Evolutionary conservation across 2,888 invertebrate species (phyloP).

Genomic region (Lochmaea capreae): DNA sequence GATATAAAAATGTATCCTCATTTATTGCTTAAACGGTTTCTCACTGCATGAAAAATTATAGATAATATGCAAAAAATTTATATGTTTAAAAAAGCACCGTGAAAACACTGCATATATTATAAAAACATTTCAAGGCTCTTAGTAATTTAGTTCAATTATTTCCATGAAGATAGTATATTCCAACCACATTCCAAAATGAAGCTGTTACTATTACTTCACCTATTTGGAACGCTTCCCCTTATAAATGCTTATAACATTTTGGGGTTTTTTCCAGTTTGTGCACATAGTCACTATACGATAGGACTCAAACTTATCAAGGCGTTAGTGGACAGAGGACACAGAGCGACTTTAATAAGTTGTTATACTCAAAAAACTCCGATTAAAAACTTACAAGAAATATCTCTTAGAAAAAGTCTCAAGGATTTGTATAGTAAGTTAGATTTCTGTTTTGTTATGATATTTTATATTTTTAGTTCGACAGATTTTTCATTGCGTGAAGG

Average conservation of each 20-base stretch:
- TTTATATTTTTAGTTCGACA: too few species aligned
- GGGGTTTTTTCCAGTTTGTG: conserved; percentile 53
- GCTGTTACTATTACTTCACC: not conserved
- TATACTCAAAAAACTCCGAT: conserved; percentile 61
- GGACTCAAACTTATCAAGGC: conserved; percentile 53
- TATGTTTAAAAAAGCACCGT: too few species aligned
- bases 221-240: not conserved
- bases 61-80: too few species aligned
- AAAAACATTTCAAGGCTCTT: too few species aligned
- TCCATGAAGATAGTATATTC: too few species aligned
- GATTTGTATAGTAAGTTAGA: conserved; percentile 40
- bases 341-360: conserved; percentile 60
- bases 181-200: not conserved
- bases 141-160: too few species aligned
- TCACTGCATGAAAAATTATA: too few species aligned
- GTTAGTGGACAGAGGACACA: conserved; percentile 63
- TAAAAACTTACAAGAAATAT: conserved; percentile 61
- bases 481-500: too few species aligned
- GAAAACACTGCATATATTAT: too few species aligned
- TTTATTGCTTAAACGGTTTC: too few species aligned
- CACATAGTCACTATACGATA: conserved; percentile 55
- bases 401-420: conserved; percentile 35
- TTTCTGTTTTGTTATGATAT: too few species aligned
- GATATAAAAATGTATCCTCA: too few species aligned
- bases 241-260: conserved; percentile 49